Evolutionary conservation across 2,797 vertebrate genomes (phyloP).

Genomic region (Oophaga sylvatica): DNA sequence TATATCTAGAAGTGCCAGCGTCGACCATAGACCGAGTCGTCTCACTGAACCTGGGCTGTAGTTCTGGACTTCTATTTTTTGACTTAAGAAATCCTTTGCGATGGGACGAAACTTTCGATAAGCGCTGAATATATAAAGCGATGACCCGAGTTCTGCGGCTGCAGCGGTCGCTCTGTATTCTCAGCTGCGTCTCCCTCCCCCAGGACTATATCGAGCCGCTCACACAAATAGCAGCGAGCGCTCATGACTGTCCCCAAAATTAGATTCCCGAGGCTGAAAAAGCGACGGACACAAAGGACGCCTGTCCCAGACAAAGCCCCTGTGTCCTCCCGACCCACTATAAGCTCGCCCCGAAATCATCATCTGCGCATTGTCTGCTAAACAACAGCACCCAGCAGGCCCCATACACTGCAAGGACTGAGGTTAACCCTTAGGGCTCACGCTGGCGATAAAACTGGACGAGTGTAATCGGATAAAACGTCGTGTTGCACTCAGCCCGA

Average conservation of each 20-base stretch:
- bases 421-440: not conserved
- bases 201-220: not conserved
- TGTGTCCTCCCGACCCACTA: not conserved
- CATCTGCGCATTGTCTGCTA: not conserved
- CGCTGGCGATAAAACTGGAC: too few relatives aligned
- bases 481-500: too few relatives aligned
- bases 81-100: too few relatives aligned
- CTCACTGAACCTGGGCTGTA: too few relatives aligned
- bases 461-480: too few relatives aligned
- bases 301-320: not conserved
- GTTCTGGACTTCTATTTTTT: too few relatives aligned
- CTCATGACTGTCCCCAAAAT: not conserved
- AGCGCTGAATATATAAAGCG: too few relatives aligned
- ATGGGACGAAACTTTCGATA: too few relatives aligned
- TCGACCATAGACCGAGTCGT: too few relatives aligned
- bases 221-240: not conserved
- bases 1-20: too few relatives aligned
- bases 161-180: not conserved
- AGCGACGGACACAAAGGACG: not conserved
- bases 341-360: not conserved
- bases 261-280: not conserved
- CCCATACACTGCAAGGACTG: not conserved
- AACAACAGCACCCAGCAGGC: not conserved
- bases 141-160: not conserved
- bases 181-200: not conserved